Conservation (phyloP, 2,888 invertebrate genomes). For the Drosophila barbarae region DNA sequence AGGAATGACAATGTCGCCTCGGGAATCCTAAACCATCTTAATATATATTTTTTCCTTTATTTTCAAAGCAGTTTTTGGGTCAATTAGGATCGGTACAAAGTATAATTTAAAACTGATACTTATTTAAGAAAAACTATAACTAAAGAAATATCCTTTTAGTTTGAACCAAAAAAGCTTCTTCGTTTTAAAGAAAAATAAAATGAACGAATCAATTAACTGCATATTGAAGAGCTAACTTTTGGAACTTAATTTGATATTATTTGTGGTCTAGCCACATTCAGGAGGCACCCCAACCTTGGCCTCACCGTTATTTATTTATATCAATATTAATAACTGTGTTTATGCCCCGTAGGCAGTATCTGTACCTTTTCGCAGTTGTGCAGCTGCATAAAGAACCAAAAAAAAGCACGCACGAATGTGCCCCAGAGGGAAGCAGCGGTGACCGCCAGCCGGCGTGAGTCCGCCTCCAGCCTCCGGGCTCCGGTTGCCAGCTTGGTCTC, state of each 20-base stretch:
- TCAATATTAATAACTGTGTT: slow-evolving; percentile 67
- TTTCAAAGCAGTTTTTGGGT: not conserved
- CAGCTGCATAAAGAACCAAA: slow-evolving; percentile 20
- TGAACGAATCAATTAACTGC: no score
- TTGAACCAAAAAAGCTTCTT: not conserved
- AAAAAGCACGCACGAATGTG: slow-evolving; percentile 33
- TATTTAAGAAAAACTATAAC: not conserved
- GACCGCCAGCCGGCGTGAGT: slow-evolving; percentile 4
- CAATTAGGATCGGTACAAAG: not conserved
- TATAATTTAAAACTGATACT: not conserved
- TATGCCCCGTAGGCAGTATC: slow-evolving; percentile 48
- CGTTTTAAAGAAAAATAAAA: not conserved
- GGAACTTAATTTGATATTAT: not conserved
- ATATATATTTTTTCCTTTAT: not conserved
- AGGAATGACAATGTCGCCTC: not conserved
- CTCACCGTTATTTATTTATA: slow-evolving; percentile 47
- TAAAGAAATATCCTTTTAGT: not conserved
- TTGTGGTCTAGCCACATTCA: no score
- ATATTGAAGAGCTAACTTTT: not conserved
- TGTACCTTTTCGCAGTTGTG: slow-evolving; percentile 46
- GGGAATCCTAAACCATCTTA: not conserved
- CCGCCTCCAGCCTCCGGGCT: not conserved
- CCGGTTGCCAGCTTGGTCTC: not conserved
- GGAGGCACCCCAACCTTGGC: not conserved
- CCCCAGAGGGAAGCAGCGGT: not conserved